Conservation (phyloP, 2,888 invertebrate species). For the Dendrolimus pini region DNA sequence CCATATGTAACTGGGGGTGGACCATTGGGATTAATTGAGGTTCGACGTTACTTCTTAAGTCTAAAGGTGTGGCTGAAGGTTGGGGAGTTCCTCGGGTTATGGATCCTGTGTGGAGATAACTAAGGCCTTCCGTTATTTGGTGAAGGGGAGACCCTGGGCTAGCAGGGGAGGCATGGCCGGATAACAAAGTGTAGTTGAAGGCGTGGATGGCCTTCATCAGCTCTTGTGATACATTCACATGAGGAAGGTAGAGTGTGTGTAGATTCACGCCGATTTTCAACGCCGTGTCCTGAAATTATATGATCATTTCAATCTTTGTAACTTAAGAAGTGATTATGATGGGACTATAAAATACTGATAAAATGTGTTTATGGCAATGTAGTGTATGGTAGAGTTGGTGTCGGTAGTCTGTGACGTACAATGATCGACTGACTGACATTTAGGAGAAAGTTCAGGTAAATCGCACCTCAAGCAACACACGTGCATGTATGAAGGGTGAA, state of each 20-base stretch:
- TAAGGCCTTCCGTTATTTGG: constrained; percentile 82
- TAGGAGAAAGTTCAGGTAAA: no score
- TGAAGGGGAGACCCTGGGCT: constrained; percentile 75
- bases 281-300: constrained; percentile 55
- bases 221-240: constrained; percentile 49
- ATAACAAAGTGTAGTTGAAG: constrained; percentile 37
- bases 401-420: no score
- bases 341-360: no score
- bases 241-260: constrained; percentile 44
- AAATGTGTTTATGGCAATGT: no score
- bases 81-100: constrained; percentile 82
- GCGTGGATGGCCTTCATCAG: constrained; percentile 41
- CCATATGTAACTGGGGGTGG: constrained; percentile 59
- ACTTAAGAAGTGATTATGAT: no score
- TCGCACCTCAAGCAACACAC: no score
- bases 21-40: constrained; percentile 58
- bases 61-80: constrained; percentile 71
- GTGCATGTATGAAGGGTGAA: no score
- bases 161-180: constrained; percentile 41
- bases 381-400: no score
- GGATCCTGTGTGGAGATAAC: constrained; percentile 85
- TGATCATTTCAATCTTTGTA: background rate
- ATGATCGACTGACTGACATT: no score
- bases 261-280: constrained; percentile 72
- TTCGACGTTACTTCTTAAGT: constrained; percentile 69